Base-by-base conservation (phyloP, 2,113 vertebrate species). In the Speoplatyrhinus poulsoni region DNA sequence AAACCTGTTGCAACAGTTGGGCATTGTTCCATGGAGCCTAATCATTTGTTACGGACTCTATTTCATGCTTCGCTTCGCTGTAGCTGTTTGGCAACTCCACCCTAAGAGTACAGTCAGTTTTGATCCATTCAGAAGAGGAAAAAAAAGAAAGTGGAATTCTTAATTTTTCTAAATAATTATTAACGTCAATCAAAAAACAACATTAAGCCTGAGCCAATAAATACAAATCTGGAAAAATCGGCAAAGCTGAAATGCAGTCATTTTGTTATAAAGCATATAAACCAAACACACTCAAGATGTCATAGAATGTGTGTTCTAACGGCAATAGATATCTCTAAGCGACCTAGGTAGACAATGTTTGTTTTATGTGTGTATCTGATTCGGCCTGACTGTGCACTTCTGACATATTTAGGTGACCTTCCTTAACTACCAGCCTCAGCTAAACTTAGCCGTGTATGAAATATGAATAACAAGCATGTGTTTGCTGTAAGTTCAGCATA, bases 371-470 rank as follows among this genome's bases (percentile, higher is more conserved):
- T 19, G 19, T 19, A 8, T 62, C 57, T 76, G 1, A 17, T 66
- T n/a, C n/a, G 11, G 54, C 12, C 17, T 9, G 2, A 67, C 41
- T 0, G 15, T 62, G 16, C 46, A 62, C 65, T 76, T 41, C 0
- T 73, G 71, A 77, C 80, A 77, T 70, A 75, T 65, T 66, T 69
- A 70, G 65, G 63, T 52, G 48, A 81, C 72, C 67, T 65, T 55
- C 58, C 64, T 79, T 70, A 69, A 70, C 52, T 19, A 69, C 41
- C 65, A 82, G 61, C 54, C 54, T 17, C n/a, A 47, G 63, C 85
- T 81, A 81, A 79, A 82, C 68, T 73, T 73, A 72, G 74, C 16
- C 65, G 65, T 72, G 52, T 57, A 72, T 76, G 61, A 76, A 84
- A 76, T 78, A 54, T 72, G 71, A 79, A 82, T 79, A 69, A 69